Percentiles rank a stretch among this genome's conserved stretches.
Evolutionary conservation across 1,140 invertebrate species (phyloP).

Genomic region (Acromyrmex echinatior): DNA sequence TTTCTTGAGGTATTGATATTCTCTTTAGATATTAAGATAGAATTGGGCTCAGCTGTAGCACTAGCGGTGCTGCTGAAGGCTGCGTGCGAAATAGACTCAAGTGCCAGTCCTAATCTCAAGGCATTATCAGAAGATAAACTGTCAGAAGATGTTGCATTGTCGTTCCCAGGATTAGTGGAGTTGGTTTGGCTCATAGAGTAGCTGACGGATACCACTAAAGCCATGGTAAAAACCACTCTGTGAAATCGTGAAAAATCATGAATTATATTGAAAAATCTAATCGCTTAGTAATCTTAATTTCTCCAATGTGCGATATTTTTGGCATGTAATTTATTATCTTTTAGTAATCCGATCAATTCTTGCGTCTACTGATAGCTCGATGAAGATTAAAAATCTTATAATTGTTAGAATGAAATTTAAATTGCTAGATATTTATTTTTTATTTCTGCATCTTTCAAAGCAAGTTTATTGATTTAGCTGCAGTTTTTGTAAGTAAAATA

Average conservation of each 20-base stretch:
- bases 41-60: neutral
- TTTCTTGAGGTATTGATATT: neutral
- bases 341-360: neutral
- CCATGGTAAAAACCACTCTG: constrained; percentile 85
- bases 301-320: neutral
- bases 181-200: constrained; percentile 84
- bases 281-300: neutral
- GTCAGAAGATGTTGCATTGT: neutral
- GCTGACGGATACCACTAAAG: constrained; percentile 86
- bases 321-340: neutral
- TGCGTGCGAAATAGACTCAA: constrained; percentile 11
- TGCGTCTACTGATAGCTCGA: neutral
- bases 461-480: neutral
- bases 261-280: neutral
- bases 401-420: neutral
- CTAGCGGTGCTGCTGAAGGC: constrained; percentile 44
- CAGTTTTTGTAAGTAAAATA: constrained; percentile 14
- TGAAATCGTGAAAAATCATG: constrained; percentile 56
- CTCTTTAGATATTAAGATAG: neutral
- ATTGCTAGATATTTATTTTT: constrained; percentile 3
- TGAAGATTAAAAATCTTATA: neutral
- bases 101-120: constrained; percentile 47
- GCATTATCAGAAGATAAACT: neutral
- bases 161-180: neutral
- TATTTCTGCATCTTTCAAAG: neutral